phyloP scores from a whole-genome alignment of 2,888 invertebrate genomes.

The Phortica okadai region DNA sequence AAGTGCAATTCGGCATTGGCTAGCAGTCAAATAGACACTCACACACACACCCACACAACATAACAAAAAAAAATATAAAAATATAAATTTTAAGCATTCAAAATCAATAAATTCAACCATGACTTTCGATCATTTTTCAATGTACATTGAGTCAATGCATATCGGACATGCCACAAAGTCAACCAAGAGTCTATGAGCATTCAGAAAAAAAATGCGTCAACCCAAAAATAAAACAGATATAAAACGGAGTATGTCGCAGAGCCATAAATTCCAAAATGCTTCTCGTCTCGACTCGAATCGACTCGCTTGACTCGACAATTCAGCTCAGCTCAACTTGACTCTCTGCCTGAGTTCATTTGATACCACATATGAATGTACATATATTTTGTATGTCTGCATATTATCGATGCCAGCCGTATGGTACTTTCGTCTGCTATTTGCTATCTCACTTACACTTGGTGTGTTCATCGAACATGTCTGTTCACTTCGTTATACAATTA shows the following conservation, averaged over 20 bases:
- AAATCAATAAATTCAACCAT: neutral
- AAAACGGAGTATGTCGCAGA: neutral
- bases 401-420: neutral
- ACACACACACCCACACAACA: neutral
- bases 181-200: too few species aligned
- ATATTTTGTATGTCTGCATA: slow-evolving; percentile 8
- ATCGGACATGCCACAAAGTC: neutral
- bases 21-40: neutral
- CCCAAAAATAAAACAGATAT: neutral
- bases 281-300: neutral
- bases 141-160: neutral
- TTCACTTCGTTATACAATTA: slow-evolving; percentile 72
- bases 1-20: slow-evolving; percentile 8
- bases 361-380: neutral
- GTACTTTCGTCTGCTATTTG: neutral
- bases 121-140: neutral
- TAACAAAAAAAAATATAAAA: slow-evolving; percentile 43
- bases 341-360: neutral
- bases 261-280: slow-evolving; percentile 14
- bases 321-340: neutral
- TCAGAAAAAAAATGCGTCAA: too few species aligned
- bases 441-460: neutral
- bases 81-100: slow-evolving; percentile 37
- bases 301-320: neutral
- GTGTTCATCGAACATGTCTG: neutral